Evolutionary conservation across 2,888 invertebrate genomes (phyloP).

Genomic region (Lasioglossum morio): DNA sequence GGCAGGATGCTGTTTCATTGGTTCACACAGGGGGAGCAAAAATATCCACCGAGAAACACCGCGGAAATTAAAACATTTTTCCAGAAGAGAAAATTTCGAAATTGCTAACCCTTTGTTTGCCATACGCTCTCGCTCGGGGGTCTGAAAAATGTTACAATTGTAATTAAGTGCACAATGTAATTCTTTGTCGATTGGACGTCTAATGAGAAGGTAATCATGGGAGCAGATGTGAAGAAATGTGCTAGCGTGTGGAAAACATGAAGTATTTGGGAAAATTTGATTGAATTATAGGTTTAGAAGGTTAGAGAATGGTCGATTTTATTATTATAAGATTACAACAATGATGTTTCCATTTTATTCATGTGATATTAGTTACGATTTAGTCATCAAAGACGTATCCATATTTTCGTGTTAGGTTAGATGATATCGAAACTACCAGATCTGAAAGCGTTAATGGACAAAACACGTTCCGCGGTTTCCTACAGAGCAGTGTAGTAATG

Average conservation of each 20-base stretch:
- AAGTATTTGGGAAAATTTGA: background rate
- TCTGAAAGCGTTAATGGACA: slow-evolving; percentile 6
- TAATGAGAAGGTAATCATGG: background rate
- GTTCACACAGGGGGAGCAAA: background rate
- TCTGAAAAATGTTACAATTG: background rate
- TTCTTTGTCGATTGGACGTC: background rate
- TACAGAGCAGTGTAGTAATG: slow-evolving; percentile 7
- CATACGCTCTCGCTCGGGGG: background rate
- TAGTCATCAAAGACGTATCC: background rate
- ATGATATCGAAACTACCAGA: background rate
- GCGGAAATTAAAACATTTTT: background rate
- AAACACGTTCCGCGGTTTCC: slow-evolving; percentile 2
- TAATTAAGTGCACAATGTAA: too few species aligned
- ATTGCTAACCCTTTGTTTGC: too few species aligned
- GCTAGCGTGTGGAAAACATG: background rate
- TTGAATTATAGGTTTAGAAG: background rate
- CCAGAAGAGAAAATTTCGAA: background rate
- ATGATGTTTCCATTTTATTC: background rate
- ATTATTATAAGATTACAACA: background rate
- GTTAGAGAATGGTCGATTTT: background rate
- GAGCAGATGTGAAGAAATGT: background rate
- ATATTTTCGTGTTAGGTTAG: background rate
- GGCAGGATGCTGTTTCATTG: background rate
- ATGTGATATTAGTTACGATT: background rate
- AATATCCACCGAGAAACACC: background rate